Evolutionary conservation across 2,113 vertebrate species (phyloP).

Genomic region (Python bivittatus): DNA sequence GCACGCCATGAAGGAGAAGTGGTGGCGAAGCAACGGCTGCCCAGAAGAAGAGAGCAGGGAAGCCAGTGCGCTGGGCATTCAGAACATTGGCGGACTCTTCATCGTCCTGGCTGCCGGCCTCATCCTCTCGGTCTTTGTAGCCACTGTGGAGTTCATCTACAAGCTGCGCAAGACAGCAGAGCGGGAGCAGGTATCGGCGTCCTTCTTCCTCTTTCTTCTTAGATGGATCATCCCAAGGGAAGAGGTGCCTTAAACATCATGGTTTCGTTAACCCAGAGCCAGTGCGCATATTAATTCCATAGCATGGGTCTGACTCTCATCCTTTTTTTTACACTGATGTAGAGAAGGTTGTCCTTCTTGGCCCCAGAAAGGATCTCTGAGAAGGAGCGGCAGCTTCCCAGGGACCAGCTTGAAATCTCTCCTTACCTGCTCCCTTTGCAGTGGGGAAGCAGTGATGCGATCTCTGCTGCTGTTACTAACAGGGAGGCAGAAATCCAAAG

Average conservation of each 20-base stretch:
- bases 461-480: not conserved
- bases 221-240: not conserved
- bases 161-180: conserved; percentile 93
- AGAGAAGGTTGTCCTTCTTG: not conserved
- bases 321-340: not conserved
- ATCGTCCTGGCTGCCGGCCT: conserved; percentile 94
- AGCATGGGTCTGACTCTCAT: not conserved
- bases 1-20: conserved; percentile 95
- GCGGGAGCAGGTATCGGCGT: conserved; percentile 85
- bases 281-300: not conserved
- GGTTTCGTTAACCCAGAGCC: not conserved
- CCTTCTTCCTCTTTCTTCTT: not conserved
- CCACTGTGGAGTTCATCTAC: conserved; percentile 96
- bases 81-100: conserved; percentile 97
- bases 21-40: conserved; percentile 94
- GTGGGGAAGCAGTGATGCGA: too few relatives aligned
- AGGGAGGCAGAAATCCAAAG: too few relatives aligned
- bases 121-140: conserved; percentile 93
- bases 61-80: conserved; percentile 92
- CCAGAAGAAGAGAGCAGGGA: conserved; percentile 91
- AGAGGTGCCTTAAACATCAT: not conserved
- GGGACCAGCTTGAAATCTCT: not conserved
- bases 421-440: not conserved
- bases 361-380: not conserved
- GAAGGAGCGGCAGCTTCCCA: not conserved